Percentiles rank a stretch among this genome's conserved stretches.
phyloP scores from a whole-genome alignment of 2,888 invertebrate species.

The Resseliella maxima region DNA sequence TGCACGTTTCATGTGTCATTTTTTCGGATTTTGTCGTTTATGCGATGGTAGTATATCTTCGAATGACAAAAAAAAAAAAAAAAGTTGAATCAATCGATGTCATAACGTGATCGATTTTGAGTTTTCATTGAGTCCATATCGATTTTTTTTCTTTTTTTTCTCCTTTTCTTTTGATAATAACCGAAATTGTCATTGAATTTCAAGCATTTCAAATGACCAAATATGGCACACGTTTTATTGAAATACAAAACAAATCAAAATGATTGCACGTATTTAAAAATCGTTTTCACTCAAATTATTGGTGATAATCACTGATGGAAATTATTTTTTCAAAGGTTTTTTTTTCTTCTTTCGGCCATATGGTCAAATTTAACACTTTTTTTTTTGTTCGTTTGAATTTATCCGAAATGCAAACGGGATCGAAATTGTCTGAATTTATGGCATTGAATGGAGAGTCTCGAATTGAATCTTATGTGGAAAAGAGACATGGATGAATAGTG shows the following conservation, averaged over 20 bases:
- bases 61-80: background rate
- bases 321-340: background rate
- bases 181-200: constrained; percentile 11
- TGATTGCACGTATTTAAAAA: constrained; percentile 11
- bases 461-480: too few species aligned
- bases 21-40: background rate
- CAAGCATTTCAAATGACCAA: constrained; percentile 31
- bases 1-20: background rate
- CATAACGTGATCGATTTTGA: background rate
- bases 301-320: constrained; percentile 20
- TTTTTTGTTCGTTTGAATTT: background rate
- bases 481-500: too few species aligned
- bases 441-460: background rate
- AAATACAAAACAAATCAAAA: background rate
- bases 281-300: constrained; percentile 22
- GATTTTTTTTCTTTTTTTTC: background rate
- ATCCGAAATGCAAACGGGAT: background rate
- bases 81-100: background rate
- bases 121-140: background rate
- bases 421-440: background rate
- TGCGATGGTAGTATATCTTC: background rate
- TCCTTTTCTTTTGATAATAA: background rate
- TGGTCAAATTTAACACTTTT: background rate
- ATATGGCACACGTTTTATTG: constrained; percentile 47
- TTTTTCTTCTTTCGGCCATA: background rate